Evolutionary conservation across 2,797 vertebrate species (phyloP), one percentile per base, ranked within the genome.

Genomic region (Chaenodraco wilsoni): DNA sequence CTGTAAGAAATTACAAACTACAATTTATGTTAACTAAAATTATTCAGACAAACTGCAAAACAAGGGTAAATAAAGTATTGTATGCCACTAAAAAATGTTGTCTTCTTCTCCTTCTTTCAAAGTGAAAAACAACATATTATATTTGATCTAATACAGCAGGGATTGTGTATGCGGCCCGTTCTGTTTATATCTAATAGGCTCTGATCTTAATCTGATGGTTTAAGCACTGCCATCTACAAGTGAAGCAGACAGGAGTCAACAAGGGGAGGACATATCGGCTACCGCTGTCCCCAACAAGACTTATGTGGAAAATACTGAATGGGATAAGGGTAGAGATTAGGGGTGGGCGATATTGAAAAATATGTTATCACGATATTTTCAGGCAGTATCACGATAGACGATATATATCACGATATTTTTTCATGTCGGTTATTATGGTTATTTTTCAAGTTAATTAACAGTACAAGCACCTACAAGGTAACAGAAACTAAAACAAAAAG

Each of bases 241-340:
- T 5, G 51, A 70, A 72, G 56, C 74, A 37, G 67, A 84, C 71
- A 76, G 48, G 62, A 79, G 52, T 45, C 76, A 75, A 79, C 74
- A 60, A 78, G 66, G 74, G 69, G 70, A 72, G 66, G 74, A 80
- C 87, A 89, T 72, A 79, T 77, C 49, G 51, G 1, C 76, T 69
- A 58, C 82, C 76, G 78, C 84, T 58, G 78, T 79, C 65, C 85
- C 74, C 73, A 88, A 87, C 85, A 83, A 83, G 88, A 84, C 74
- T 56, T 81, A 85, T 85, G 85, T 83, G 74, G 80, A 74, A 82
- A 81, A 78, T 57, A 48, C 75, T 65, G 84, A 78, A 85, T 76
- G 70, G 83, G 87, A 88, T 87, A 76, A 85, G 56, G 3, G 56
- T 85, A 89, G 21, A 21, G 21, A 21, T 21, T n/a, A n/a, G n/a